Percentiles rank a stretch among this genome's conserved stretches.
These are phyloP conservation scores for Drosophila macrospina DNA, from an alignment of 2,888 invertebrate genomes.

Conservation along the genomic window DNA sequence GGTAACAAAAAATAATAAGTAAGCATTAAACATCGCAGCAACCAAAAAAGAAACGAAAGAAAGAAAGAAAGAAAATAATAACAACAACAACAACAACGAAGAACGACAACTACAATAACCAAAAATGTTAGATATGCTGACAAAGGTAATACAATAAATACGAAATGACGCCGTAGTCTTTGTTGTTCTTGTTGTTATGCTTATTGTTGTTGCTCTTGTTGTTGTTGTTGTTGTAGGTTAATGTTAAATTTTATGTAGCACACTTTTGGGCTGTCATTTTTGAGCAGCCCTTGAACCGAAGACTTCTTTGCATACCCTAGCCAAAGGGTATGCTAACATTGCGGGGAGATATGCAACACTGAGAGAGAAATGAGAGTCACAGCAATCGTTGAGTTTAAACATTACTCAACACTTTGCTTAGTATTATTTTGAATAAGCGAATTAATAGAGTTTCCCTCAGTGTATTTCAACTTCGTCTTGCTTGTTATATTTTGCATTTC, in stretches of 20 bases:
- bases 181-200: constrained; percentile 13
- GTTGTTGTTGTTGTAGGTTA: constrained; percentile 39
- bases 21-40: constrained; percentile 68
- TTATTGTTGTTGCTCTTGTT: constrained; percentile 23
- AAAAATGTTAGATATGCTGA: constrained; percentile 79
- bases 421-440: neutral
- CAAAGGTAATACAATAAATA: constrained; percentile 80
- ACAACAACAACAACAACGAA: constrained; percentile 32
- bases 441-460: neutral
- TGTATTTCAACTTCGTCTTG: neutral
- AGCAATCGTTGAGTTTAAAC: too few relatives aligned
- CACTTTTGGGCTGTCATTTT: constrained; percentile 55
- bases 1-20: constrained; percentile 76
- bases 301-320: constrained; percentile 34
- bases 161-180: constrained; percentile 64
- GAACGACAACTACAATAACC: constrained; percentile 50
- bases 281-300: constrained; percentile 43
- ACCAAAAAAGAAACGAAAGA: constrained; percentile 19
- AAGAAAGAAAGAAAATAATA: constrained; percentile 30
- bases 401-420: too few relatives aligned
- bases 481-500: neutral
- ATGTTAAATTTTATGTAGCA: constrained; percentile 69
- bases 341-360: too few relatives aligned
- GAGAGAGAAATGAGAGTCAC: too few relatives aligned
- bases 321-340: neutral